Percentiles rank a stretch among this genome's conserved stretches.
phyloP scores from a whole-genome alignment of 2,797 vertebrate genomes.

The Sandelia bainsii region DNA sequence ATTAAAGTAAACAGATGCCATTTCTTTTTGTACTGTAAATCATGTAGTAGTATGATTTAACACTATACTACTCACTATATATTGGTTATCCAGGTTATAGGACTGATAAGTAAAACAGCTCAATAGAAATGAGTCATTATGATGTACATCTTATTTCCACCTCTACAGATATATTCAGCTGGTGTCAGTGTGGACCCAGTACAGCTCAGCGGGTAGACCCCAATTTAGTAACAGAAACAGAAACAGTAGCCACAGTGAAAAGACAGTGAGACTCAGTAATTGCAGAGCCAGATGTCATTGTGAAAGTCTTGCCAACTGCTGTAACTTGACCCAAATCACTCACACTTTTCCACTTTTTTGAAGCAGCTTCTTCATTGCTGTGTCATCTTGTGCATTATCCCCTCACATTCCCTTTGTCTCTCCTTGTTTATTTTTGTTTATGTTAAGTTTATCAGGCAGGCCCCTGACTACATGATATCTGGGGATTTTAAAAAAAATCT shows the following conservation, averaged over 20 bases:
- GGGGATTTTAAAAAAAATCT: too few relatives aligned
- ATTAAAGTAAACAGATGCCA: too few relatives aligned
- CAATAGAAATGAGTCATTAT: not conserved
- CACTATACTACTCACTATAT: too few relatives aligned
- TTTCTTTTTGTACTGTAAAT: too few relatives aligned
- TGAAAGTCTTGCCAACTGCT: conserved; percentile 16
- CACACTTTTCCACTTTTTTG: conserved; percentile 1
- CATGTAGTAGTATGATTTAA: not conserved
- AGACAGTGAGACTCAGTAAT: conserved; percentile 41
- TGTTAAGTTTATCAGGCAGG: not conserved
- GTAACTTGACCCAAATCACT: conserved; percentile 31
- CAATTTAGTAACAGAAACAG: conserved; percentile 26
- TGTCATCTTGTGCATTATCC: conserved; percentile 14
- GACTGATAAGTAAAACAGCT: not conserved
- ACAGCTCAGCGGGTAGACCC: conserved; percentile 18
- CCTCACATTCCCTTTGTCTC: not conserved
- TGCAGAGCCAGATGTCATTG: conserved; percentile 46
- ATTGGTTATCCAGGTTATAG: not conserved
- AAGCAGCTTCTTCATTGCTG: not conserved
- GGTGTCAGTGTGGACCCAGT: conserved; percentile 15
- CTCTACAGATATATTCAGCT: not conserved
- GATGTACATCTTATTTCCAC: not conserved
- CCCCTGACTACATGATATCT: too few relatives aligned
- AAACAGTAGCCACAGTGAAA: not conserved
- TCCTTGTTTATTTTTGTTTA: not conserved